Conservation (phyloP, 2,888 invertebrate species). For the Quadroppia sp. region DNA sequence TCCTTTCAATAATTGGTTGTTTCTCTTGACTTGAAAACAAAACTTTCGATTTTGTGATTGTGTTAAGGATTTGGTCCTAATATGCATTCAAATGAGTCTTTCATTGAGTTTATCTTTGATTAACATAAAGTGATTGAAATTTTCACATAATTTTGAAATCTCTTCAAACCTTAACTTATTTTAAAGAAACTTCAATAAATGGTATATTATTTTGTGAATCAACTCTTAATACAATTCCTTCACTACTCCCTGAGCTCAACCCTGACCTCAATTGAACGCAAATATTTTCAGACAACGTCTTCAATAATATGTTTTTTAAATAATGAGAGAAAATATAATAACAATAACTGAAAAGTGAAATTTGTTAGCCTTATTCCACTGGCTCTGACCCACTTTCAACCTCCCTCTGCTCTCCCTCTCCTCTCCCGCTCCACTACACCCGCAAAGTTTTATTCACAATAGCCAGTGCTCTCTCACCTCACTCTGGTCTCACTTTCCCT, state of each 20-base stretch:
- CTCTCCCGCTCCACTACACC: conserved; percentile 24
- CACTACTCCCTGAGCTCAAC: conserved; percentile 2
- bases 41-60: conserved; percentile 6
- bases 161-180: not conserved
- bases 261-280: conserved; percentile 13
- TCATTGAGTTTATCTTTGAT: conserved; percentile 11
- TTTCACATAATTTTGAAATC: not conserved
- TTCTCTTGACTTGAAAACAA: not conserved
- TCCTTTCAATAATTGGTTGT: not conserved
- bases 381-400: conserved; percentile 33
- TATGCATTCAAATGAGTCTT: not conserved
- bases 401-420: conserved; percentile 28
- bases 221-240: not conserved
- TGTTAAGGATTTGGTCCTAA: not conserved
- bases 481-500: not conserved
- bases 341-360: conserved; percentile 37
- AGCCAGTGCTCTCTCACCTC: not conserved
- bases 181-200: not conserved
- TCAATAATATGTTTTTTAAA: conserved; percentile 31
- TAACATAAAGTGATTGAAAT: not conserved
- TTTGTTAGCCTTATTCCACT: conserved; percentile 33
- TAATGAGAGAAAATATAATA: conserved; percentile 22
- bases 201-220: not conserved
- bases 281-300: conserved; percentile 1
- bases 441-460: conserved; percentile 2